Evolutionary conservation across 1,140 invertebrate species (phyloP), one percentile per base, ranked within the genome.

Genomic region (Listronotus bonariensis): DNA sequence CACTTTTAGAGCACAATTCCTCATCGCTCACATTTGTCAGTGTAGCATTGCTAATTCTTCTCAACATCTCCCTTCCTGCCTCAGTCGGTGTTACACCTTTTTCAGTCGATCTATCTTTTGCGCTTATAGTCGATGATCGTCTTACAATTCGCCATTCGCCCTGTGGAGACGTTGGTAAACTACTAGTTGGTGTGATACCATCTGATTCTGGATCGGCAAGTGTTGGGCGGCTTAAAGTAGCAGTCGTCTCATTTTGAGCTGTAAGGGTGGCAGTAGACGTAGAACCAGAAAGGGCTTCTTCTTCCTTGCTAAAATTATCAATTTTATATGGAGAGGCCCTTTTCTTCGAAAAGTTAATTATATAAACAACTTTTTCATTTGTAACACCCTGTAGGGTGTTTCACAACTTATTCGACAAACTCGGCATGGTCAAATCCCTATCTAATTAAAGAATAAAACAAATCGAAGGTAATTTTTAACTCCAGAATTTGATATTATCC

Each of bases 21-120:
- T 66, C 64, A 66, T 59, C 48, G 75, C 80, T 82, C 77, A 86
- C 85, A 78, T 85, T 85, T 63, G 82, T 85, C 20, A 86, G 73
- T 12, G 83, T 84, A 34, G 80, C 78, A 62, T 79, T 81, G 56
- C 78, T 80, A 56, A 73, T 73, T 59, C 72, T 71, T 52, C 77
- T 77, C 20, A 73, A 36, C 57, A 69, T 59, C 62, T 70, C 56
- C 15, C 52, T 65, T 51, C 31, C 52, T 15, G 42, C 42, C 36
- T 40, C 67, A 11, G 64, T 70, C 17, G 48, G 56, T 48, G 45
- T n/a, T 43, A 56, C 45, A 17, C 70, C 69, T 56, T 76, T 76
- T 65, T 77, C 75, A 11, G 56, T 71, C 8, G 65, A 68, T 42
- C 55, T 51, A 51, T 76, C 34, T 77, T 74, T 68, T 69, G 77